A percentile compares a stretch with the other conserved stretches of the same genome.
Evolutionary conservation across 2,113 vertebrate species (phyloP).

Genomic region (Hylia prasina): DNA sequence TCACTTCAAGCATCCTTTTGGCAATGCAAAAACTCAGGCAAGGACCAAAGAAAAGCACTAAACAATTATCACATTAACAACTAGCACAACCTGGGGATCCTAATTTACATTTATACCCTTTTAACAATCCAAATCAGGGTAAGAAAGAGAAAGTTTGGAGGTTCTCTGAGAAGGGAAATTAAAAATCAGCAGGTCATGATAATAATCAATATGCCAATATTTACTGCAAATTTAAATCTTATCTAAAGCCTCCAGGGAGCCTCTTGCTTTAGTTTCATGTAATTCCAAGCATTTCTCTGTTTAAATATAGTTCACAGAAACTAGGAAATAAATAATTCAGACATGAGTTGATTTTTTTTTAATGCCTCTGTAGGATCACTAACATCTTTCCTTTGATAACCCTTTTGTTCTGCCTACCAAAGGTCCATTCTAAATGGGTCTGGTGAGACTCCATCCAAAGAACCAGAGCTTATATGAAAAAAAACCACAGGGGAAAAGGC

Average conservation of each 20-base stretch:
- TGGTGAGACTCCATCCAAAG: slow-evolving; percentile 57
- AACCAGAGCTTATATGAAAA: slow-evolving; percentile 51
- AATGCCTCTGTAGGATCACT: background rate
- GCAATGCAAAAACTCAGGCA: background rate
- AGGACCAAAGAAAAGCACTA: background rate
- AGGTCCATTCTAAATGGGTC: slow-evolving; percentile 67
- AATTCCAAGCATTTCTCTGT: background rate
- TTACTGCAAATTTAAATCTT: background rate
- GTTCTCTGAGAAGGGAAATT: background rate
- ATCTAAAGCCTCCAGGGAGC: background rate
- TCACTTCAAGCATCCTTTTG: background rate
- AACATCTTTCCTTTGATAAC: background rate
- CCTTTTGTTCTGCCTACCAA: slow-evolving; percentile 56
- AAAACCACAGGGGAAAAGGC: slow-evolving; percentile 53
- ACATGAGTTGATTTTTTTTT: background rate
- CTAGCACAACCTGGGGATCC: background rate
- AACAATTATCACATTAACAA: background rate
- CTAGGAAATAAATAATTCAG: slow-evolving; percentile 4
- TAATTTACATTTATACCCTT: background rate
- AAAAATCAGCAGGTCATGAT: background rate
- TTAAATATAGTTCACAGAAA: background rate
- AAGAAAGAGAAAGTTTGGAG: background rate
- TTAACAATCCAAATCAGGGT: background rate
- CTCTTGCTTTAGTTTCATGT: background rate
- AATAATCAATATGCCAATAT: background rate